phyloP scores from a whole-genome alignment of 1,140 invertebrate genomes.

The Antheraea pernyi region DNA sequence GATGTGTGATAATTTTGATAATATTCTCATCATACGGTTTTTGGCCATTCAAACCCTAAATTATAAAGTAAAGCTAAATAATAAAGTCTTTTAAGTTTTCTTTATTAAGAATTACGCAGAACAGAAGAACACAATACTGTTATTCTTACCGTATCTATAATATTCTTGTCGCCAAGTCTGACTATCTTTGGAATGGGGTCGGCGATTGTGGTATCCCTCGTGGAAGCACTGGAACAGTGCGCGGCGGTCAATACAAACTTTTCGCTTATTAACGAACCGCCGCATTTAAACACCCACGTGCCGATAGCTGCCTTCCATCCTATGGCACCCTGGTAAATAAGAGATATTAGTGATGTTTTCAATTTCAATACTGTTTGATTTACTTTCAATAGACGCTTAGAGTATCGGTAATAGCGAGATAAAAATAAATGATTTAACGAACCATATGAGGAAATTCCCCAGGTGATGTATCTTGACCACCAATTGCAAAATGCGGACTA shows the following conservation, averaged over 20 bases:
- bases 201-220: slow-evolving; percentile 26
- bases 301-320: slow-evolving; percentile 39
- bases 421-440: background rate
- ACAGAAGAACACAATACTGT: too few species aligned
- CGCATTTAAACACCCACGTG: slow-evolving; percentile 45
- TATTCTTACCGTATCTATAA: background rate
- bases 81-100: too few species aligned
- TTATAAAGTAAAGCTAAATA: background rate
- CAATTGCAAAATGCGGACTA: slow-evolving; percentile 1
- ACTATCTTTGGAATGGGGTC: slow-evolving; percentile 40
- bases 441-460: slow-evolving; percentile 34
- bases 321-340: slow-evolving; percentile 32
- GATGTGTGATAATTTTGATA: slow-evolving; percentile 65
- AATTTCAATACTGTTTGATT: too few species aligned
- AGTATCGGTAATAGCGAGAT: too few species aligned
- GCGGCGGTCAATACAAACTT: slow-evolving; percentile 45
- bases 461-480: slow-evolving; percentile 14
- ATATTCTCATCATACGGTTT: slow-evolving; percentile 35
- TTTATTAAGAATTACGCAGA: too few species aligned
- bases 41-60: background rate
- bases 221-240: slow-evolving; percentile 35
- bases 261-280: slow-evolving; percentile 39
- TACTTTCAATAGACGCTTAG: too few species aligned
- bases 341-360: too few species aligned
- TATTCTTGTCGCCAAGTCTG: slow-evolving; percentile 26